Conservation (phyloP, 2,888 invertebrate species). For the Venusia cambrica region DNA sequence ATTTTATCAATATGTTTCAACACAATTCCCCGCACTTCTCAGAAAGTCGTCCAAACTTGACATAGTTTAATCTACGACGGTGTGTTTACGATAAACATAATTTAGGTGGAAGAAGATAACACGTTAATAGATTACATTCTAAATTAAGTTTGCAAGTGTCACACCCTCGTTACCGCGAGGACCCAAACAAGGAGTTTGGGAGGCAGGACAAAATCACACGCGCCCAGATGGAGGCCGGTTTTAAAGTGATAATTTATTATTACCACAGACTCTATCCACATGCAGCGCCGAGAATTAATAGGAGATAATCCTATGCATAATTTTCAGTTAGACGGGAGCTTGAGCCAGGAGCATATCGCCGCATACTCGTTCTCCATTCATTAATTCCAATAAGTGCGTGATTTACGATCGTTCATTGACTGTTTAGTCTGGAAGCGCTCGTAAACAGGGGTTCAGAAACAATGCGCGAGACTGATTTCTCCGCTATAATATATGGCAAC, state of each 20-base stretch:
- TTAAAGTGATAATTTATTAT: slow-evolving; percentile 51
- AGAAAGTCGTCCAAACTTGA: slow-evolving; percentile 19
- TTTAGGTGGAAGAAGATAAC: slow-evolving; percentile 44
- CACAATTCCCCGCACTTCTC: slow-evolving; percentile 24
- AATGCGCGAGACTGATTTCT: slow-evolving; percentile 10
- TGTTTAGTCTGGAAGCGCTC: slow-evolving; percentile 22
- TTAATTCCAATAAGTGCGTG: slow-evolving; percentile 23
- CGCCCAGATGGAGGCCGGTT: slow-evolving; percentile 43
- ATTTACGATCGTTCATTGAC: slow-evolving; percentile 22
- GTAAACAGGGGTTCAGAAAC: slow-evolving; percentile 18
- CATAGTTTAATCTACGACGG: slow-evolving; percentile 28
- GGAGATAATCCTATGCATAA: slow-evolving; percentile 42
- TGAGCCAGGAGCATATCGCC: slow-evolving; percentile 19
- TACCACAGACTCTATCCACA: slow-evolving; percentile 40
- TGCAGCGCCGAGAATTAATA: slow-evolving; percentile 44
- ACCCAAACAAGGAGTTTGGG: slow-evolving; percentile 28
- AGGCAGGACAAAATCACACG: slow-evolving; percentile 34
- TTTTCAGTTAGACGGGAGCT: slow-evolving; percentile 25
- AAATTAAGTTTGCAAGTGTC: slow-evolving; percentile 57
- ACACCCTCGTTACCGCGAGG: slow-evolving; percentile 54
- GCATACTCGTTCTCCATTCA: slow-evolving; percentile 9
- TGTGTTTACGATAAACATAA: slow-evolving; percentile 34
- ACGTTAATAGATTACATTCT: slow-evolving; percentile 55
- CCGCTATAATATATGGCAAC: too few species aligned
- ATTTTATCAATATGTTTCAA: slow-evolving; percentile 23